Conservation (phyloP, 2,888 invertebrate genomes). For the Eustalomyia histrio region DNA sequence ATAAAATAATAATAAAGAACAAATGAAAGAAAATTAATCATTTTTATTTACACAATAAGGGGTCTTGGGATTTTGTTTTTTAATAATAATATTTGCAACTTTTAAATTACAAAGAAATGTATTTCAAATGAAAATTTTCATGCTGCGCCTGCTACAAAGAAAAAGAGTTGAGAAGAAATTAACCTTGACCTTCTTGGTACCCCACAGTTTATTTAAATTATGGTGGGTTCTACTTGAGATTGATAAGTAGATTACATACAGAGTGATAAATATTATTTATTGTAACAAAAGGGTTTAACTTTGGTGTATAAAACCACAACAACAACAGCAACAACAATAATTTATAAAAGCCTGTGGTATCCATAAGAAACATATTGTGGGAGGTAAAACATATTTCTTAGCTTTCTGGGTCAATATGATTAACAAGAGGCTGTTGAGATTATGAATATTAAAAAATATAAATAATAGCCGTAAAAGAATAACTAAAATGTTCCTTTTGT, state of each 20-base stretch:
- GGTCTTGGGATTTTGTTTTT: constrained; percentile 16
- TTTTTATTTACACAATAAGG: constrained; percentile 14
- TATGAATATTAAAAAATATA: constrained; percentile 6
- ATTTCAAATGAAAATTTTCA: constrained; percentile 15
- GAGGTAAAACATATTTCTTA: not conserved
- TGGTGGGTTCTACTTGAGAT: constrained; percentile 46
- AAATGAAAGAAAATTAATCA: constrained; percentile 51
- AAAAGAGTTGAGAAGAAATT: constrained; percentile 11
- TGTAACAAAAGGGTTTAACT: constrained; percentile 42
- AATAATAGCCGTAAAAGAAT: not conserved
- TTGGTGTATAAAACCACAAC: constrained; percentile 10
- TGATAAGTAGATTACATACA: constrained; percentile 52
- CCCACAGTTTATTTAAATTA: constrained; percentile 45
- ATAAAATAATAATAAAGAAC: constrained; percentile 38
- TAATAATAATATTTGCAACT: constrained; percentile 18
- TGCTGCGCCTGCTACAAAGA: constrained; percentile 3
- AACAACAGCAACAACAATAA: not conserved
- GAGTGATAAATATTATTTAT: constrained; percentile 49
- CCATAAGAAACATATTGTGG: not conserved
- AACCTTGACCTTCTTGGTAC: constrained; percentile 41
- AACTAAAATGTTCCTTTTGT: not conserved
- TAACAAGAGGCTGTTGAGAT: constrained; percentile 30
- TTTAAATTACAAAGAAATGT: constrained; percentile 8
- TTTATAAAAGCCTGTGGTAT: not conserved
- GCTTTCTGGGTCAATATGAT: constrained; percentile 60